Evolutionary conservation across 1,140 invertebrate genomes (phyloP).

Genomic region (Zaprionus camerounensis): DNA sequence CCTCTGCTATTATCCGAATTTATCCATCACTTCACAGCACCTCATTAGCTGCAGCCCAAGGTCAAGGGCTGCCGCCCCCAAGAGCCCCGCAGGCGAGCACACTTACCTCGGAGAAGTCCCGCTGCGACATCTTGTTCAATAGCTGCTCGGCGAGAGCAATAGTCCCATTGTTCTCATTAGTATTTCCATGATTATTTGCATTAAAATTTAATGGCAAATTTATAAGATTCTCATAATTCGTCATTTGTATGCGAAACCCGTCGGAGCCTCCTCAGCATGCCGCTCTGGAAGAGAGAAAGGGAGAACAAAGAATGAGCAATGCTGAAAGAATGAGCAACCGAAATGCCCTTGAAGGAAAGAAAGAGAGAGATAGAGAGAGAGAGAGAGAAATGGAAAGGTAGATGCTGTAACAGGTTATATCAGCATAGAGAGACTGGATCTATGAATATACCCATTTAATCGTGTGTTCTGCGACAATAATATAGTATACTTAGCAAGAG

Average conservation of each 20-base stretch:
- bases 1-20: neutral
- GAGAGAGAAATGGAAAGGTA: neutral
- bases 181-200: slow-evolving; percentile 70
- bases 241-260: slow-evolving; percentile 78
- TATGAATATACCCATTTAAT: neutral
- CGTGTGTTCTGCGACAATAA: neutral
- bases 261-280: slow-evolving; percentile 50
- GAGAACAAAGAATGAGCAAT: slow-evolving; percentile 27
- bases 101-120: slow-evolving; percentile 83
- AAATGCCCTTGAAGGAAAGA: too few species aligned
- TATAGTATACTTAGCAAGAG: slow-evolving; percentile 5
- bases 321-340: neutral
- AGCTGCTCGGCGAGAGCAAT: slow-evolving; percentile 67
- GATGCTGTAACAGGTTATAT: neutral
- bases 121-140: slow-evolving; percentile 81
- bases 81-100: neutral
- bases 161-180: slow-evolving; percentile 77
- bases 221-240: slow-evolving; percentile 84
- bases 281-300: slow-evolving; percentile 50
- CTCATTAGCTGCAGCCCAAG: neutral
- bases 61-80: neutral
- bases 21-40: neutral
- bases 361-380: neutral
- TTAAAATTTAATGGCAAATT: slow-evolving; percentile 83
- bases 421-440: neutral